A percentile compares a stretch with the other conserved stretches of the same genome.
Evolutionary conservation across 2,113 vertebrate species (phyloP).

Genomic region (Rallus limicola): DNA sequence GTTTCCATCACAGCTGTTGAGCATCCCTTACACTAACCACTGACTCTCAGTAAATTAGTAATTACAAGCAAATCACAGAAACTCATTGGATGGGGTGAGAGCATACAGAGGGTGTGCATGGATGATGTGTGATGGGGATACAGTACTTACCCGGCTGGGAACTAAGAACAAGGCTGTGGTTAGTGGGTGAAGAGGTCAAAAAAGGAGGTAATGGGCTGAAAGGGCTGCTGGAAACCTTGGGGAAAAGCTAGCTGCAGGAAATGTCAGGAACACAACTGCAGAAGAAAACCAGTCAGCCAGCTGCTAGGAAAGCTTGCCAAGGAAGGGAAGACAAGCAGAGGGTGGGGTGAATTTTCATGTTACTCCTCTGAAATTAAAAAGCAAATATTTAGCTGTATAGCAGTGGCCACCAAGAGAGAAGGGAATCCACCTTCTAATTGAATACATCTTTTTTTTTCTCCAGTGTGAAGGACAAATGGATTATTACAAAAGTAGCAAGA

Average conservation of each 20-base stretch:
- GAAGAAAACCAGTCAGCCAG: conserved; percentile 30
- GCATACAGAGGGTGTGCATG: fast-evolving
- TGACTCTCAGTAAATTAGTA: background rate
- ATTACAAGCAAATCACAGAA: background rate
- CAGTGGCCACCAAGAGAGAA: background rate
- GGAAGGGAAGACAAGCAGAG: background rate
- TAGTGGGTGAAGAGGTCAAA: background rate
- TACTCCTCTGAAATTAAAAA: background rate
- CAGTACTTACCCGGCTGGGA: background rate
- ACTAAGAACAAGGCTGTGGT: background rate
- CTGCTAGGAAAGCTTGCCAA: conserved; percentile 32
- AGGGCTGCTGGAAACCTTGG: conserved; percentile 8
- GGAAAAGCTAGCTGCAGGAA: background rate
- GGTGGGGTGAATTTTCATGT: conserved; percentile 5
- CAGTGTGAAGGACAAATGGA: background rate
- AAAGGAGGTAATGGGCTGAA: background rate
- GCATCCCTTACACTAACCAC: background rate
- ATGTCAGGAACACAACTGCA: background rate
- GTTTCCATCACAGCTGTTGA: background rate
- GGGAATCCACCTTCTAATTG: background rate
- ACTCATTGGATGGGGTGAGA: background rate
- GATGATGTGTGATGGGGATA: background rate
- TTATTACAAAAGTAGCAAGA: background rate
- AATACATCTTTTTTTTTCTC: background rate
- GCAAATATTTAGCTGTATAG: background rate